Conservation (phyloP, 1,140 invertebrate species). For the Anadara kagoshimensis region DNA sequence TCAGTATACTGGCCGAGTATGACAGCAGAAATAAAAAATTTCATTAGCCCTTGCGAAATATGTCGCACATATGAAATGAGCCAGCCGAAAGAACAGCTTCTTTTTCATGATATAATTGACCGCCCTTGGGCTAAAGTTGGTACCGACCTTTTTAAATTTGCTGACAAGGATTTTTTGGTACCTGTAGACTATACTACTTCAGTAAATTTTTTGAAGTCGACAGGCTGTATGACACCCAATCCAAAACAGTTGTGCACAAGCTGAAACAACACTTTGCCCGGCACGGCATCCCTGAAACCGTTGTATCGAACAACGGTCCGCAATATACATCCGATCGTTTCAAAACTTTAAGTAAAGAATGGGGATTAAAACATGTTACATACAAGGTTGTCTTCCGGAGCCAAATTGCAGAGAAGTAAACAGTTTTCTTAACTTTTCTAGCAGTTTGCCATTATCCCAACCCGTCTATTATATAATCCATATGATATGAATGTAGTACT, state of each 20-base stretch:
- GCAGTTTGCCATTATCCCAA: too few species aligned
- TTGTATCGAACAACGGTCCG: constrained; percentile 46
- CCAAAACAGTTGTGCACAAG: constrained; percentile 30
- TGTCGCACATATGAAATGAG: constrained; percentile 23
- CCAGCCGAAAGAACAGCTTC: constrained; percentile 32
- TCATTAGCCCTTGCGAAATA: constrained; percentile 32
- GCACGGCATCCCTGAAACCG: constrained; percentile 34
- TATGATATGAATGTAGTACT: too few species aligned
- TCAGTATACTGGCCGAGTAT: constrained; percentile 45
- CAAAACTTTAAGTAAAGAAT: constrained; percentile 26
- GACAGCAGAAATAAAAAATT: constrained; percentile 35
- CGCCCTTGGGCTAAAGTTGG: constrained; percentile 44
- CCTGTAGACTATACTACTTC: constrained; percentile 48
- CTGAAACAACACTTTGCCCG: constrained; percentile 34
- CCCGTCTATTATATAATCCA: too few species aligned
- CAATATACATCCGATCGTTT: constrained; percentile 33
- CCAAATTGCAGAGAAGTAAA: too few species aligned
- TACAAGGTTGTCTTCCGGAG: too few species aligned
- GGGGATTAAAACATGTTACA: constrained; percentile 36
- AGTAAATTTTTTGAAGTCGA: constrained; percentile 44
- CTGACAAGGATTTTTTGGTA: constrained; percentile 36
- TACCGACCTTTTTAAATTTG: constrained; percentile 21
- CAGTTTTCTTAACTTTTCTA: too few species aligned
- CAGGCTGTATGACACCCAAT: constrained; percentile 15
- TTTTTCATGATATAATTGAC: constrained; percentile 38